Evolutionary conservation across 2,113 vertebrate species (phyloP).

Genomic region (Calypte anna): DNA sequence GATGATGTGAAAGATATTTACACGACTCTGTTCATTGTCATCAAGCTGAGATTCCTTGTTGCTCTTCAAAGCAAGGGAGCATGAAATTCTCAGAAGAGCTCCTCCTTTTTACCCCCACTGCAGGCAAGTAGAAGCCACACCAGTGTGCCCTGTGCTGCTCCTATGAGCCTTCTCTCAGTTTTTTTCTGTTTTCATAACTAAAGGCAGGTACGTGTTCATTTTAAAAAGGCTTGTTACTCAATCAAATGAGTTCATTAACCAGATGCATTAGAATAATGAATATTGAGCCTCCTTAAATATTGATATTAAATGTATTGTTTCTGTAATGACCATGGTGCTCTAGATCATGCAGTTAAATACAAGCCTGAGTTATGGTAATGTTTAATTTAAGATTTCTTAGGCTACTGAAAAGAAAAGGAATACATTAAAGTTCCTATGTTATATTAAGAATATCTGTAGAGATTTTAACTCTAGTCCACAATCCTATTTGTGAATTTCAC

Average conservation of each 20-base stretch:
- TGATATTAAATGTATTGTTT: neutral
- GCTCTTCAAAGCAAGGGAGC: neutral
- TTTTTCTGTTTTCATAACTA: neutral
- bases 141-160: neutral
- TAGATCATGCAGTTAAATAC: neutral
- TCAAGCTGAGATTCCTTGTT: neutral
- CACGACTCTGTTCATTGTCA: neutral
- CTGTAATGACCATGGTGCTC: neutral
- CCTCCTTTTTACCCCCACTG: neutral
- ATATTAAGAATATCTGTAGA: neutral
- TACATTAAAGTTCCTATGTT: neutral
- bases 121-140: accelerated
- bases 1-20: neutral
- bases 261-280: neutral
- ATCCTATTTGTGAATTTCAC: neutral
- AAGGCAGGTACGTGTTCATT: neutral
- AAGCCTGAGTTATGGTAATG: neutral
- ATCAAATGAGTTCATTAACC: neutral
- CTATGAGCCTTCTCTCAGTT: neutral
- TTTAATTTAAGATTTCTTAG: neutral
- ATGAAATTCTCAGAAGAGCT: neutral
- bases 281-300: neutral
- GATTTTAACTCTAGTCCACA: neutral
- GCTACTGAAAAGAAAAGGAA: neutral
- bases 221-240: neutral